Percentiles rank a stretch among this genome's conserved stretches.
These are phyloP conservation scores for Acleris literana DNA, from an alignment of 2,888 invertebrate genomes.

Conservation along the genomic window DNA sequence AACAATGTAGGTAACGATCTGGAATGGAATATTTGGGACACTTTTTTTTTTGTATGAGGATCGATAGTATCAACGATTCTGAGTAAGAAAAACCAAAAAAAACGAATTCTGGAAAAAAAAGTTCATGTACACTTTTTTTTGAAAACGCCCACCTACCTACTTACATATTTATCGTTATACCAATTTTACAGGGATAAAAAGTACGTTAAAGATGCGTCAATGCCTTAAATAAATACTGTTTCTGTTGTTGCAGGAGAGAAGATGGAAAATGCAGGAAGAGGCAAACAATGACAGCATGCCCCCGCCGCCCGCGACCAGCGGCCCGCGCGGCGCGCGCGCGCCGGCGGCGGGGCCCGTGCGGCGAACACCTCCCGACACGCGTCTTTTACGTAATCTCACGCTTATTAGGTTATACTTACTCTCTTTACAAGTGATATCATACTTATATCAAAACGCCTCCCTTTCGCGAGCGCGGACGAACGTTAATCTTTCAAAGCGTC, in stretches of 20 bases:
- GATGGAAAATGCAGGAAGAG: conserved; percentile 76
- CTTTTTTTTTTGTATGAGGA: too few species aligned
- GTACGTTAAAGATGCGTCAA: background rate
- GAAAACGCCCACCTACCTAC: too few species aligned
- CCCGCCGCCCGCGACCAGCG: conserved; percentile 72
- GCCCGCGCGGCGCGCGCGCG: conserved; percentile 50
- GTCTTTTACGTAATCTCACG: conserved; percentile 70
- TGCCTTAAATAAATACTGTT: background rate
- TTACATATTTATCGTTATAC: too few species aligned
- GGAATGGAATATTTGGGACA: too few species aligned
- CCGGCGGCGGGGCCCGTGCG: conserved; percentile 32
- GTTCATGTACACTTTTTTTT: too few species aligned
- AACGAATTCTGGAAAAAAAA: too few species aligned
- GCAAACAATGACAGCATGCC: conserved; percentile 79
- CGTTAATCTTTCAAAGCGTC: conserved; percentile 79
- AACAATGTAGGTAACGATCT: too few species aligned
- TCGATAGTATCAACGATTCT: too few species aligned
- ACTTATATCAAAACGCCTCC: conserved; percentile 59
- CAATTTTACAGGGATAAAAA: too few species aligned
- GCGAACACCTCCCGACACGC: conserved; percentile 55
- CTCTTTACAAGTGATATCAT: conserved; percentile 67
- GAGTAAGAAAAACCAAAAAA: too few species aligned
- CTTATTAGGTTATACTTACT: conserved; percentile 80
- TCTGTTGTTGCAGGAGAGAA: conserved; percentile 75
- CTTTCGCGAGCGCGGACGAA: conserved; percentile 66